A percentile compares a stretch with the other conserved stretches of the same genome.
Conservation (phyloP, 2,797 vertebrate genomes). For the Tympanoctomys barrerae region DNA sequence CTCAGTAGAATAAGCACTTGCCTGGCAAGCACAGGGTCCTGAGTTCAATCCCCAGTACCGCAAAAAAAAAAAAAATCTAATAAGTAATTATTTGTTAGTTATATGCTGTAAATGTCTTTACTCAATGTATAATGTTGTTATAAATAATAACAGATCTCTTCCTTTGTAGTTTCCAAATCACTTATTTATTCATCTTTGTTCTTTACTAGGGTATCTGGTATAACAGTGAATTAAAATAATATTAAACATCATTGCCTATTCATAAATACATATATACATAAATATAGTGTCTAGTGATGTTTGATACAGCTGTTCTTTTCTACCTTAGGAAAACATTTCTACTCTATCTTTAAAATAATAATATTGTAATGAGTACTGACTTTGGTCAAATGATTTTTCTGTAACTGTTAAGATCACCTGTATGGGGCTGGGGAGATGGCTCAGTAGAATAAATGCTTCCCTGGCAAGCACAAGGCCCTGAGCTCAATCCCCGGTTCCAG, state of each 20-base stretch:
- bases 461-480: no score
- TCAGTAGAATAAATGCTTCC: no score
- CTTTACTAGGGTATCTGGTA: neutral
- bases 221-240: neutral
- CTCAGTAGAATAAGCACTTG: no score
- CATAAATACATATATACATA: neutral
- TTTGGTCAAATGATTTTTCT: neutral
- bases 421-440: neutral
- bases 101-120: neutral
- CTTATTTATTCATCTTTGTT: neutral
- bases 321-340: neutral
- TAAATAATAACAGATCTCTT: neutral
- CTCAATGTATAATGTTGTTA: neutral
- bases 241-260: neutral
- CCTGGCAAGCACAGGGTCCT: no score
- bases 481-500: no score
- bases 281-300: neutral
- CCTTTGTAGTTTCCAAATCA: neutral
- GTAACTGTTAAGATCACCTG: neutral
- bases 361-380: neutral
- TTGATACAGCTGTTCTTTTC: neutral
- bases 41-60: no score
- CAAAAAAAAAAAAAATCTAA: no score
- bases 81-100: neutral
- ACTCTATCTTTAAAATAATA: neutral